Evolutionary conservation across 2,888 invertebrate species (phyloP), one percentile per base, ranked within the genome.

Genomic region (Baronia brevicornis): DNA sequence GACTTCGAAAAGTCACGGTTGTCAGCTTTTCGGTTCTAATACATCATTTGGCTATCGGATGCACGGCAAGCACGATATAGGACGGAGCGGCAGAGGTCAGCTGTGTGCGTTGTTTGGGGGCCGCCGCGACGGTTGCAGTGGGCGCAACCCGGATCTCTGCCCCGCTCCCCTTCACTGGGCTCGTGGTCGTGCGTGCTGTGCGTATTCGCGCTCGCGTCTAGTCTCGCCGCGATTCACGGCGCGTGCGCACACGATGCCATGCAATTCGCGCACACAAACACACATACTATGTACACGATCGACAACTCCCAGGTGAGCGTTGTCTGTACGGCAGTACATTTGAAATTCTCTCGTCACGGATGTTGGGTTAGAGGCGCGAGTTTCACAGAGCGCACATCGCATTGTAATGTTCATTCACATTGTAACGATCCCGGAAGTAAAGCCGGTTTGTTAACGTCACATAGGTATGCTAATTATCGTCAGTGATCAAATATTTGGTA

Each of bases 301-400:
- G 82, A 78, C 67, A 74, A 70, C 71, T 65, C 69, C 60, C 82
- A 84, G 82, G 82, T 84, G 80, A 82, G 79, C 72, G 73, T 68
- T n/a, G n/a, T n/a, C n/a, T n/a, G n/a, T n/a, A n/a, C n/a, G n/a
- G 71, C 59, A 37, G 24, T 9, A 36, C 32, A 31, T 41, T 40
- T 36, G 28, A 32, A 29, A 36, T 28, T 36, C 43, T 46, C 43
- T 46, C 46, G 44, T 54, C 51, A 52, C 58, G 56, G 50, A 60
- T 56, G 44, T 50, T 39, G 22, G 5, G 10, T 10, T 27, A 12
- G 20, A 33, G 17, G 39, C 48, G 48, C 50, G 52, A 59, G 59
- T 61, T 61, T 62, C 56, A 46, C 57, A 28, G 34, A 58, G 51
- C 54, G 47, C 55, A 50, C 54, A 56, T 59, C 60, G 58, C 58